Percentiles rank a stretch among this genome's conserved stretches.
phyloP scores from a whole-genome alignment of 1,140 invertebrate genomes.

The Ceratina calcarata region DNA sequence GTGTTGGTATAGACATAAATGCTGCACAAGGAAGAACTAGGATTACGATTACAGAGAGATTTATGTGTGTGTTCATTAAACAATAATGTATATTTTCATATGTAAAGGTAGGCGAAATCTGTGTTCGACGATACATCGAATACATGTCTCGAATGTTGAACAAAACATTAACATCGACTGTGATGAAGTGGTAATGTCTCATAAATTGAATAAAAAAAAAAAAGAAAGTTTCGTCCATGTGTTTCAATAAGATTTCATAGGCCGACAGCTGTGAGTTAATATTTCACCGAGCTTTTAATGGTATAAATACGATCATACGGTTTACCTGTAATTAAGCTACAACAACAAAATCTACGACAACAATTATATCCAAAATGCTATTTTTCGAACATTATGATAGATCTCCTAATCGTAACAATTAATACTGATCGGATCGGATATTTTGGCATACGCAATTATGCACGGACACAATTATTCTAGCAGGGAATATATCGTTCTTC shows the following conservation, averaged over 20 bases:
- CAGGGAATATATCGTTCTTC: background rate
- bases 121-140: slow-evolving; percentile 49
- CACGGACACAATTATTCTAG: slow-evolving; percentile 14
- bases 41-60: slow-evolving; percentile 62
- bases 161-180: slow-evolving; percentile 27
- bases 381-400: slow-evolving; percentile 31
- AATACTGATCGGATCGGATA: slow-evolving; percentile 56
- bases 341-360: slow-evolving; percentile 41
- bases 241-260: slow-evolving; percentile 3
- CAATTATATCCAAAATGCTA: slow-evolving; percentile 46
- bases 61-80: slow-evolving; percentile 58
- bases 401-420: slow-evolving; percentile 35
- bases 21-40: slow-evolving; percentile 32
- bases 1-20: slow-evolving; percentile 3
- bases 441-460: slow-evolving; percentile 43
- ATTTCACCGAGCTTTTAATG: background rate
- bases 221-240: background rate
- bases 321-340: slow-evolving; percentile 42
- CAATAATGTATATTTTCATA: slow-evolving; percentile 60
- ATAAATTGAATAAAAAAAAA: background rate
- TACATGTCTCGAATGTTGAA: slow-evolving; percentile 24
- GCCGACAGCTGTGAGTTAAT: background rate
- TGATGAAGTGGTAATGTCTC: background rate
- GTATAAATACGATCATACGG: slow-evolving; percentile 33
- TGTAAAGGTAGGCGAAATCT: slow-evolving; percentile 40